Evolutionary conservation across 2,113 vertebrate genomes (phyloP).

Genomic region (Sinocyclocheilus rhinocerous): DNA sequence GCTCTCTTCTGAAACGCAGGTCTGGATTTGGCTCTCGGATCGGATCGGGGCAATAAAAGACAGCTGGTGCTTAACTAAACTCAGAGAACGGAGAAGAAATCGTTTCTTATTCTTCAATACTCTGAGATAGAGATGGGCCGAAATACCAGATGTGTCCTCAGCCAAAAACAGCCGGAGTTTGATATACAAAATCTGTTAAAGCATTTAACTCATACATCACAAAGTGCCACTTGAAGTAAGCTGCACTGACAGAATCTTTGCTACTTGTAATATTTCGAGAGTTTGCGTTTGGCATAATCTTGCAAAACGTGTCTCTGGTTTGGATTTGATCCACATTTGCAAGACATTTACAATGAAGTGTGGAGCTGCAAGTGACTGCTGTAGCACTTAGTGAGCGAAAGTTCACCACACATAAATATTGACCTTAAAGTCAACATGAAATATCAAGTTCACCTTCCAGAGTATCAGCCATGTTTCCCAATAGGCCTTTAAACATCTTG

Average conservation of each 20-base stretch:
- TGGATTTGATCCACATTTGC: not conserved
- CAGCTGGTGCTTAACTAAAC: constrained; percentile 41
- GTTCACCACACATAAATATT: not conserved
- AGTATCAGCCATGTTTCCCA: not conserved
- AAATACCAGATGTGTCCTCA: constrained; percentile 25
- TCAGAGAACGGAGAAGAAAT: constrained; percentile 22
- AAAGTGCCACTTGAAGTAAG: not conserved
- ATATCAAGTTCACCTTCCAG: not conserved
- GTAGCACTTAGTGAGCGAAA: too few relatives aligned
- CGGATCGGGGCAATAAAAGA: constrained; percentile 48
- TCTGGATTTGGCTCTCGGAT: constrained; percentile 40
- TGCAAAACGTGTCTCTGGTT: not conserved
- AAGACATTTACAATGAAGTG: not conserved
- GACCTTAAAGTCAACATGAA: constrained; percentile 7
- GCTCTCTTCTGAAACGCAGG: constrained; percentile 49
- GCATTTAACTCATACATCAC: not conserved
- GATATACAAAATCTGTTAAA: not conserved
- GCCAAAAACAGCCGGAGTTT: not conserved
- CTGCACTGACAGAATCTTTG: not conserved
- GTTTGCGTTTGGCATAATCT: not conserved
- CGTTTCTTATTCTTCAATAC: not conserved
- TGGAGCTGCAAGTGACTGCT: not conserved
- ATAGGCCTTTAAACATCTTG: too few relatives aligned
- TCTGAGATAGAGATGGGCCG: not conserved
- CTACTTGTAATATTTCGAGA: not conserved